Evolutionary conservation across 2,888 invertebrate species (phyloP), one percentile per base, ranked within the genome.

Genomic region (Phlogophora meticulosa): DNA sequence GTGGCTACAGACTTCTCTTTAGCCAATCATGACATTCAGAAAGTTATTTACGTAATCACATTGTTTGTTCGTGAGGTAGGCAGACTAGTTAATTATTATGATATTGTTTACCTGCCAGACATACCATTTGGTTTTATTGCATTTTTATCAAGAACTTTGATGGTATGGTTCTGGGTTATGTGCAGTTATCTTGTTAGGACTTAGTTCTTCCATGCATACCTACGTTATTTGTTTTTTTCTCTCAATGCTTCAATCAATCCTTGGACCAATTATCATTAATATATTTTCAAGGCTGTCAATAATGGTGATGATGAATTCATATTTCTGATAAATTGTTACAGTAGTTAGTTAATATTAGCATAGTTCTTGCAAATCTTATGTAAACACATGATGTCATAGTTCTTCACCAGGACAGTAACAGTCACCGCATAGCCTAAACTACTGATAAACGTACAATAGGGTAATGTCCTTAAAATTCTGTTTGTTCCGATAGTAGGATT

Each of bases 91-190:
- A 53, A 72, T 59, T 71, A 52, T 81, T 72, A 72, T 77, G 17
- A 46, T 60, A 60, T 59, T 71, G 78, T 78, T 72, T 77, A 78
- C 81, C 77, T 80, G 53, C n/a, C 48, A 52, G 71, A 51, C 9
- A 17, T 38, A 28, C 20, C 7, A 46, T 75, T 59, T 34, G 3
- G 7, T 58, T 76, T 76, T 49, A 75, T 61, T 51, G 28, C 17
- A 15, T 38, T 68, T 49, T 20, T 38, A 48, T 48, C 36, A 38
- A 40, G 22, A 74, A 74, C 17, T 48, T 45, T 46, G 48, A 22
- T 34, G 10, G 13, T 28, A 34, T 58, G 15, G n/a, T 7, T 38
- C 11, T 48, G 2, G 9, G 36, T 38, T 53, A 9, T 15, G 11
- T 24, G 28, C 13, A 11, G 36, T 17, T 40, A 38, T 15, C 3